Conservation (phyloP, 2,888 invertebrate species). For the Dicyrtoma fusca region DNA sequence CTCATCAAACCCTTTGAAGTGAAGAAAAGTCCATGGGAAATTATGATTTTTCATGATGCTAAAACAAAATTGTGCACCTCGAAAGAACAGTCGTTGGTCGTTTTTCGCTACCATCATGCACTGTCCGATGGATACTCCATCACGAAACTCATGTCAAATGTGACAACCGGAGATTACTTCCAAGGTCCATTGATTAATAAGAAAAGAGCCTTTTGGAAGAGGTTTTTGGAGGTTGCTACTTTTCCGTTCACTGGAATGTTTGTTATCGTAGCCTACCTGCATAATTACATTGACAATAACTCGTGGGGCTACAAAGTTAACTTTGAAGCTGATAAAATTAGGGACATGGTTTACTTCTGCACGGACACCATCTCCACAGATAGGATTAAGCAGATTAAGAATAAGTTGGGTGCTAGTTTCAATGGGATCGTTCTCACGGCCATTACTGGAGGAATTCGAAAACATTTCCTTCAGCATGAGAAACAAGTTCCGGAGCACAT, state of each 20-base stretch:
- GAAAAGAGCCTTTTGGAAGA: constrained; percentile 5
- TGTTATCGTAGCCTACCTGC: constrained; percentile 18
- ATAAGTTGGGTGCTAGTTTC: constrained; percentile 14
- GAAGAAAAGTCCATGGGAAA: constrained; percentile 31
- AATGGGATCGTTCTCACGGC: constrained; percentile 23
- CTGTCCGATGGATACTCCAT: constrained; percentile 32
- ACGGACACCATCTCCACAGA: constrained; percentile 12
- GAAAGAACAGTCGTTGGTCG: constrained; percentile 13
- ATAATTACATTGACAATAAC: constrained; percentile 21
- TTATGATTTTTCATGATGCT: constrained; percentile 28
- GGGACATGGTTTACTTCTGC: constrained; percentile 27
- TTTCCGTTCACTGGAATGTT: constrained; percentile 31
- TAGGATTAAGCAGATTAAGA: constrained; percentile 25
- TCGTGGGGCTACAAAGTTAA: neutral
- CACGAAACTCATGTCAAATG: constrained; percentile 26
- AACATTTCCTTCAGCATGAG: neutral
- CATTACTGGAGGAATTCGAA: constrained; percentile 27
- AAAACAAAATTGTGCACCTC: constrained; percentile 1
- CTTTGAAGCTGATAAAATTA: constrained; percentile 12
- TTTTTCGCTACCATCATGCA: constrained; percentile 32
- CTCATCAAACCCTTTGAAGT: constrained; percentile 18
- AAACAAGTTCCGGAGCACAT: constrained; percentile 13
- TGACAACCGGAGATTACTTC: constrained; percentile 31
- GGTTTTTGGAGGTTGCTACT: neutral
- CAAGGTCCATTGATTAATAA: neutral